These are phyloP conservation scores for Hydrozoanthus tunicans DNA, from an alignment of 64 coral and sea anemone species.

Conservation along the genomic window DNA sequence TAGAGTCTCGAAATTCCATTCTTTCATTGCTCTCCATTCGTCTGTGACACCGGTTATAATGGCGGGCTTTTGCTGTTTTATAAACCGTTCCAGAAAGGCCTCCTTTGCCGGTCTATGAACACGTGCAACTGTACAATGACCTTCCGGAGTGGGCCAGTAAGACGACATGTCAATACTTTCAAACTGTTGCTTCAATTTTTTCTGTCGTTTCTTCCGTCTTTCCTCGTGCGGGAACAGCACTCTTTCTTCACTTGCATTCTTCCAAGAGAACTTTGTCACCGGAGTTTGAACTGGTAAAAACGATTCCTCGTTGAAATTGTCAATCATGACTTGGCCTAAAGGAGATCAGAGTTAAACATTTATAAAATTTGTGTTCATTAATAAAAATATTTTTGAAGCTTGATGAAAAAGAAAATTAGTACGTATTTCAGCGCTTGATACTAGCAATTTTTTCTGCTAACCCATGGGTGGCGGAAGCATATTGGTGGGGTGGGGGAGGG, in stretches of 20 bases:
- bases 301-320: neutral
- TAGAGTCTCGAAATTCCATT: constrained; percentile 73
- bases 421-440: no score
- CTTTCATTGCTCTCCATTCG: constrained; percentile 59
- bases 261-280: constrained; percentile 30
- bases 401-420: no score
- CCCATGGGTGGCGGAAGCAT: no score
- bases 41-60: constrained; percentile 84
- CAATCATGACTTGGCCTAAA: neutral
- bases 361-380: neutral
- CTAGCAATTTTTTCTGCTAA: no score
- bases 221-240: constrained; percentile 61
- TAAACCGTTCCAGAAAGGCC: constrained; percentile 56
- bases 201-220: constrained; percentile 46
- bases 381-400: neutral
- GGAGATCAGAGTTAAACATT: neutral
- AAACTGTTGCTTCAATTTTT: constrained; percentile 42
- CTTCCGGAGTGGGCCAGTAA: neutral
- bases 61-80: constrained; percentile 60
- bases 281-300: constrained; percentile 30
- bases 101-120: constrained; percentile 62
- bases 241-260: neutral
- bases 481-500: no score
- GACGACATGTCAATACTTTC: constrained; percentile 42
- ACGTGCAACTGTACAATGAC: constrained; percentile 58